phyloP scores from a whole-genome alignment of 2,888 invertebrate species.

The Maniola hyperantus region DNA sequence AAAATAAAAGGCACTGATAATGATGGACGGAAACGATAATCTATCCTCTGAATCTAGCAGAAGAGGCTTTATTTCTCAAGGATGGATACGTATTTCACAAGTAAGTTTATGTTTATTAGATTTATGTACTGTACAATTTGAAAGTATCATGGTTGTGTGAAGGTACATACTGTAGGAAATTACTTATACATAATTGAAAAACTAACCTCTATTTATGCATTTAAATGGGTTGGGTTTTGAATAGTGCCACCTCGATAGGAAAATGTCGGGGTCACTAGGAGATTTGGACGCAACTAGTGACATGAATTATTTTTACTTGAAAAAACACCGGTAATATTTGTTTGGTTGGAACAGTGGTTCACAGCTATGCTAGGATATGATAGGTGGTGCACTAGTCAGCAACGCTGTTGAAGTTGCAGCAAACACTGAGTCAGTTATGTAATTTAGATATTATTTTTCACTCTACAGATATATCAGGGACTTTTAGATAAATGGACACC shows the following conservation, averaged over 20 bases:
- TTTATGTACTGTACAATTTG: not conserved
- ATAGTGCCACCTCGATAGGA: too few species aligned
- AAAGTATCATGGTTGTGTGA: constrained; percentile 6
- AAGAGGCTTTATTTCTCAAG: constrained; percentile 85
- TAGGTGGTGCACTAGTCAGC: too few species aligned
- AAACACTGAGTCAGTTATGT: not conserved
- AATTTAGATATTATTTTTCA: not conserved
- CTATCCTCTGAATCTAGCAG: constrained; percentile 80
- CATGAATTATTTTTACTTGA: too few species aligned
- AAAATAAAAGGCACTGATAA: constrained; percentile 45
- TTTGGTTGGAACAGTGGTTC: too few species aligned
- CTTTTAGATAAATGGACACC: constrained; percentile 94
- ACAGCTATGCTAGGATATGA: too few species aligned
- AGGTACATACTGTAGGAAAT: not conserved
- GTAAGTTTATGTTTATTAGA: constrained; percentile 55
- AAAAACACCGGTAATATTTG: too few species aligned
- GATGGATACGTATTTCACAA: constrained; percentile 86
- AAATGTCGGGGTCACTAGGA: too few species aligned
- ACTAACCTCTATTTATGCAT: not conserved
- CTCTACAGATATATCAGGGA: constrained; percentile 86
- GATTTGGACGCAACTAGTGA: too few species aligned
- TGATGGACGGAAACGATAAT: constrained; percentile 88
- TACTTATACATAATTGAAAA: not conserved
- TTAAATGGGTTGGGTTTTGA: too few species aligned
- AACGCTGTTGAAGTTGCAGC: too few species aligned